A percentile compares a stretch with the other conserved stretches of the same genome.
These are phyloP conservation scores for Psix sp. DNA, from an alignment of 1,140 invertebrate species.

Conservation along the genomic window DNA sequence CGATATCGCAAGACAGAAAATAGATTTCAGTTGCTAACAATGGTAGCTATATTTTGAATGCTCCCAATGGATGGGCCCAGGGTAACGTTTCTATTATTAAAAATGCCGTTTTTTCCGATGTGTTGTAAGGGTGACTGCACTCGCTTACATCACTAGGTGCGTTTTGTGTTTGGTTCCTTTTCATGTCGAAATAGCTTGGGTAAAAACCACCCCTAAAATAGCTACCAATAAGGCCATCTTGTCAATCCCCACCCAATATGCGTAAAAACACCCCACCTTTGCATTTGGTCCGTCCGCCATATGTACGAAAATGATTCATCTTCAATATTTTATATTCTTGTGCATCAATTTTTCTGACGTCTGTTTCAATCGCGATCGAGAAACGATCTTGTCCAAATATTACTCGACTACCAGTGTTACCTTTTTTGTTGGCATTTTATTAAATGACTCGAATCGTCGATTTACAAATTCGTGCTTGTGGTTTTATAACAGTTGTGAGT, in stretches of 20 bases:
- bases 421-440: no score
- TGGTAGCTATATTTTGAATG: conserved; percentile 65
- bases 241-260: conserved; percentile 24
- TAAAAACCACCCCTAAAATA: conserved; percentile 74
- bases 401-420: no score
- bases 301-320: conserved; percentile 49
- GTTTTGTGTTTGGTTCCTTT: conserved; percentile 67
- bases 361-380: conserved; percentile 23
- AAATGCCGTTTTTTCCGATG: conserved; percentile 63
- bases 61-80: conserved; percentile 66
- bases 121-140: conserved; percentile 64
- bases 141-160: conserved; percentile 55
- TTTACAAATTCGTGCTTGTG: no score
- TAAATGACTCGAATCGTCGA: no score
- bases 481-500: no score
- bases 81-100: conserved; percentile 70
- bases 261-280: conserved; percentile 52
- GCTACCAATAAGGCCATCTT: conserved; percentile 66
- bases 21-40: conserved; percentile 67
- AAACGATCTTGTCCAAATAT: conserved; percentile 11
- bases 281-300: conserved; percentile 28
- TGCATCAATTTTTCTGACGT: conserved; percentile 45
- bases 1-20: conserved; percentile 10
- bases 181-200: conserved; percentile 64
- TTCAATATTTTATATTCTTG: conserved; percentile 44